These are phyloP conservation scores for Channa maculata DNA, from an alignment of 2,113 vertebrate species.

Conservation along the genomic window DNA sequence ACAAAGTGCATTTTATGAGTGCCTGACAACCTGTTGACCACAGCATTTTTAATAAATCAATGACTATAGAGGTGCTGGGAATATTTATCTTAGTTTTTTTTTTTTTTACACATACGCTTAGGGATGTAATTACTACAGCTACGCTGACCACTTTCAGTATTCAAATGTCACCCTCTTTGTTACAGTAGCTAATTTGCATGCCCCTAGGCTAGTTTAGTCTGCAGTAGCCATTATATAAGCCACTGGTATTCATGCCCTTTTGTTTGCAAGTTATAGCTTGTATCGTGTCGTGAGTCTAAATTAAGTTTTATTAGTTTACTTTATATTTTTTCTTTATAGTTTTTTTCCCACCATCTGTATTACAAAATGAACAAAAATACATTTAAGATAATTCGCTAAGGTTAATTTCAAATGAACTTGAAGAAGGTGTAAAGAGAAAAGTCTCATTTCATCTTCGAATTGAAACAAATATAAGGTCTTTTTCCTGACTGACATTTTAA, in stretches of 20 bases:
- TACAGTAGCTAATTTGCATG: neutral
- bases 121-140: neutral
- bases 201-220: neutral
- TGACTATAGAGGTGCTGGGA: neutral
- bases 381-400: no score
- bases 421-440: no score
- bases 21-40: slow-evolving; percentile 1
- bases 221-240: neutral
- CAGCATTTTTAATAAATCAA: neutral
- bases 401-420: no score
- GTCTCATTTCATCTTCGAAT: neutral
- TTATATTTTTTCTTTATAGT: no score
- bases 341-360: no score
- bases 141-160: neutral
- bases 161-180: slow-evolving; percentile 10
- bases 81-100: neutral
- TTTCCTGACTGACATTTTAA: slow-evolving; percentile 13
- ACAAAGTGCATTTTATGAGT: slow-evolving; percentile 33
- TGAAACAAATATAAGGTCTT: slow-evolving; percentile 6
- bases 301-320: neutral
- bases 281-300: neutral
- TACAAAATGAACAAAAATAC: no score
- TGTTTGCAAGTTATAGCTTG: neutral
- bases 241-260: no score
- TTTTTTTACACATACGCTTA: neutral